Conservation (phyloP, 2,888 invertebrate species). For the Tethea ocularis region DNA sequence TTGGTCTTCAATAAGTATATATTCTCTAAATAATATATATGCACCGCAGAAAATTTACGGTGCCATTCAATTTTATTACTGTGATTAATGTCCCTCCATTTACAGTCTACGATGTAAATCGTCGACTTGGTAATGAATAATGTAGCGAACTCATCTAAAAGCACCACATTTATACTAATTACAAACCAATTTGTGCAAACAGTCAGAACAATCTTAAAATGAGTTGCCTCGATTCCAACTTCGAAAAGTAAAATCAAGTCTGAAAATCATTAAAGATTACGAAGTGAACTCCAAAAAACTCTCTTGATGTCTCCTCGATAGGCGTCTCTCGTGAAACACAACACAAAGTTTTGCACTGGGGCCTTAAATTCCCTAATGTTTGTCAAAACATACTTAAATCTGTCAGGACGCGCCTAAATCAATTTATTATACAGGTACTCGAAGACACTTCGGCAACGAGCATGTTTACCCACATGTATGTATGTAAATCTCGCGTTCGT, state of each 20-base stretch:
- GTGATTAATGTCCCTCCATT: slow-evolving; percentile 17
- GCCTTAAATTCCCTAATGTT: slow-evolving; percentile 78
- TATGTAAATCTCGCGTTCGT: slow-evolving; percentile 77
- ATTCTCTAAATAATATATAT: no score
- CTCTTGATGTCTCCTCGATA: slow-evolving; percentile 54
- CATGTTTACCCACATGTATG: slow-evolving; percentile 70
- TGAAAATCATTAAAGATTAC: slow-evolving; percentile 40
- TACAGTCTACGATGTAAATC: slow-evolving; percentile 11
- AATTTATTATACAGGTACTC: slow-evolving; percentile 80
- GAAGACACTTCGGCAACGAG: slow-evolving; percentile 66
- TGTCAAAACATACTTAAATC: slow-evolving; percentile 79
- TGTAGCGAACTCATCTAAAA: neutral
- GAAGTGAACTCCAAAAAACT: slow-evolving; percentile 52
- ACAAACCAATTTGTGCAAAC: slow-evolving; percentile 2
- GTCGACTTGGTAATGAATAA: slow-evolving; percentile 8
- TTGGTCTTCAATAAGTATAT: no score
- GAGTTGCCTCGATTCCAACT: slow-evolving; percentile 10
- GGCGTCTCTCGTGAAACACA: slow-evolving; percentile 52
- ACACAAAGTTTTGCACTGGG: slow-evolving; percentile 72
- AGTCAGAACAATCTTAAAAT: slow-evolving; percentile 1
- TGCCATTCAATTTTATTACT: slow-evolving; percentile 16
- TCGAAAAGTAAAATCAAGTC: slow-evolving; percentile 25
- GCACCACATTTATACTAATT: slow-evolving; percentile 2
- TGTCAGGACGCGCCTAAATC: slow-evolving; percentile 81
- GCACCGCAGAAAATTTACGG: neutral